phyloP scores from a whole-genome alignment of 2,888 invertebrate species.

The Autographa gamma region DNA sequence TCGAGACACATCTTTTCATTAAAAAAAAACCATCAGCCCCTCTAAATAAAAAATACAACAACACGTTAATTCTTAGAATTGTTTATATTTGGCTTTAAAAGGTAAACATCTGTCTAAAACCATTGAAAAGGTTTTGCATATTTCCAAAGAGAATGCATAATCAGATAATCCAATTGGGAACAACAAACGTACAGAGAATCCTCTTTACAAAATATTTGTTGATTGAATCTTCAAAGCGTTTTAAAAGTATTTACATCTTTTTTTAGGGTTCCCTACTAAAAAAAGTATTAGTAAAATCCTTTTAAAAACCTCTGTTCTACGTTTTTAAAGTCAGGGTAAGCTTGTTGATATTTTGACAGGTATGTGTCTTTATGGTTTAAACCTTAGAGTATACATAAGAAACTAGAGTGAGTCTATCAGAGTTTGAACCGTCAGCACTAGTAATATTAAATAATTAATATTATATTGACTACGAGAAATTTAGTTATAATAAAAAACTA shows the following conservation, averaged over 20 bases:
- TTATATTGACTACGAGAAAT: too few species aligned
- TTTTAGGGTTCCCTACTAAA: background rate
- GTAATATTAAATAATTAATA: too few species aligned
- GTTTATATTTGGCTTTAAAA: background rate
- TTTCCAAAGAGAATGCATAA: constrained; percentile 1
- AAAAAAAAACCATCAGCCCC: background rate
- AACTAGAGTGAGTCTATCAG: too few species aligned
- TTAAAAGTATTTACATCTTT: background rate
- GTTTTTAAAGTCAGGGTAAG: too few species aligned
- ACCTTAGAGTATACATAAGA: too few species aligned
- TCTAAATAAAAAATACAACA: background rate
- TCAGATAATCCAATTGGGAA: background rate
- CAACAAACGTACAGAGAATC: background rate
- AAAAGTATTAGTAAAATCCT: background rate
- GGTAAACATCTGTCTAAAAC: background rate
- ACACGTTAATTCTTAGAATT: background rate
- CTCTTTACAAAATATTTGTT: background rate
- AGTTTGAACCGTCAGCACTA: too few species aligned
- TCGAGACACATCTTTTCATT: too few species aligned
- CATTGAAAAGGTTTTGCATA: constrained; percentile 2
- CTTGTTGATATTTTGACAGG: too few species aligned
- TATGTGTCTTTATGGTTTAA: too few species aligned
- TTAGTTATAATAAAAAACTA: too few species aligned
- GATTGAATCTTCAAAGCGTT: background rate
- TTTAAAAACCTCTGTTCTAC: too few species aligned